A percentile compares a stretch with the other conserved stretches of the same genome.
Conservation (phyloP, 2,113 vertebrate species). For the Poicephalus meyeri region DNA sequence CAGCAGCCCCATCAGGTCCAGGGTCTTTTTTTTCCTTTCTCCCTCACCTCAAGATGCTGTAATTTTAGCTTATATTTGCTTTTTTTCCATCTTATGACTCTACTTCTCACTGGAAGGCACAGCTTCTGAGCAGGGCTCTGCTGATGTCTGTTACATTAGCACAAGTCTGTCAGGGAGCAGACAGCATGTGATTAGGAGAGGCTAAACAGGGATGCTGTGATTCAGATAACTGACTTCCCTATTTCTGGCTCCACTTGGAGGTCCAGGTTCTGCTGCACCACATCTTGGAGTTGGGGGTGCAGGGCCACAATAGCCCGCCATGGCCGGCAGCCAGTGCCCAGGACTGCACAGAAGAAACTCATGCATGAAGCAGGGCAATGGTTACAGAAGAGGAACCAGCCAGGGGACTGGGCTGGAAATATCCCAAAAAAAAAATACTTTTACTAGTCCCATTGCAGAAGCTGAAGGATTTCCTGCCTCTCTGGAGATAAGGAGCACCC, state of each 20-base stretch:
- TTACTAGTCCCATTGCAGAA: not conserved
- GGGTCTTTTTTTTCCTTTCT: not conserved
- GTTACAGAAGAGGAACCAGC: not conserved
- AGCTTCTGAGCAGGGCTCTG: not conserved
- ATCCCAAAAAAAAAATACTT: not conserved
- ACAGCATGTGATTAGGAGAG: not conserved
- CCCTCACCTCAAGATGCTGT: not conserved
- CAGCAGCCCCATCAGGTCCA: not conserved
- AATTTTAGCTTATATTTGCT: constrained; percentile 30
- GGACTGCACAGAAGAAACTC: rapidly evolving
- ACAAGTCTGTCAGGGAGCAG: constrained; percentile 15
- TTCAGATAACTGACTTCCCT: not conserved
- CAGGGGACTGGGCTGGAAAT: not conserved
- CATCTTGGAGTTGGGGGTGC: rapidly evolving
- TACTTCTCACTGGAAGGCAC: not conserved
- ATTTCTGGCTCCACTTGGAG: constrained; percentile 14
- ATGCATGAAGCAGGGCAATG: rapidly evolving
- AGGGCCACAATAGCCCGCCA: not conserved
- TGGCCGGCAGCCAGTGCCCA: not conserved
- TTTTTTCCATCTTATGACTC: constrained; percentile 12
- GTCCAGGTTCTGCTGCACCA: not conserved
- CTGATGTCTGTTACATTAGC: not conserved
- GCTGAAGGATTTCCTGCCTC: not conserved
- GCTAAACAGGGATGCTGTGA: not conserved
- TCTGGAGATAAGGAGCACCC: rapidly evolving